Base-by-base conservation (phyloP, 2,113 vertebrate genomes). In the Pelmatolapia mariae region DNA sequence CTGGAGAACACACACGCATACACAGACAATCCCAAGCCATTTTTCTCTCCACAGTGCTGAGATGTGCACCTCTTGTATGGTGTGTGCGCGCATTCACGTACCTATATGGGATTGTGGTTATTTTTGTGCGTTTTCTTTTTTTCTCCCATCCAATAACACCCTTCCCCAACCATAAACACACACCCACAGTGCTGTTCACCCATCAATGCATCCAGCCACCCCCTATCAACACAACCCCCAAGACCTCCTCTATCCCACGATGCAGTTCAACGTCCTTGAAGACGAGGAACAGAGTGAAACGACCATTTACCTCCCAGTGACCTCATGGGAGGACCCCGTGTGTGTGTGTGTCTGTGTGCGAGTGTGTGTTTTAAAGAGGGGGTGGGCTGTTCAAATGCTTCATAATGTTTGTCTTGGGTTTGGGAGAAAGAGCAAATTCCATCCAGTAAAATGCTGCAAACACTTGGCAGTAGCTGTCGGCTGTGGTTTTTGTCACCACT, bases 261-360 rank as follows among this genome's bases (percentile, higher is more conserved):
- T 92, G 45, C 93, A 94, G 93, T 94, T 95, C 92, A 95, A 86
- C 16, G 93, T 95, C 94, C 95, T 96, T 95, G 94, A 95, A 96
- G 94, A 87, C 76, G 8, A 86, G 93, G 87, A 95, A 89, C 86
- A 84, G 88, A 89, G 87, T 90, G 88, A 81, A 92, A 93, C 68
- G 22, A 82, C 90, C 90, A 82, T 91, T 92, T 92, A 90, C 92
- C 84, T 89, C 89, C 84, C 88, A 52, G 68, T 91, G 91, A 95
- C 93, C 90, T 90, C 88, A 79, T 81, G 84, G 68, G 92, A 94
- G 88, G 85, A 90, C 78, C 91, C 33, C 59, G 22, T 89, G 31
- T 84, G 22, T 88, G 73, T 88, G 73, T 92, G 50, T 91, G 81
- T 88, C 87, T 85, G 66, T 68, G 45, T 87, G 43, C 83, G 36